Evolutionary conservation across 37 sponge, comb jelly and placozoan genomes (phyloP).

Genomic region (Spongilla lacustris): DNA sequence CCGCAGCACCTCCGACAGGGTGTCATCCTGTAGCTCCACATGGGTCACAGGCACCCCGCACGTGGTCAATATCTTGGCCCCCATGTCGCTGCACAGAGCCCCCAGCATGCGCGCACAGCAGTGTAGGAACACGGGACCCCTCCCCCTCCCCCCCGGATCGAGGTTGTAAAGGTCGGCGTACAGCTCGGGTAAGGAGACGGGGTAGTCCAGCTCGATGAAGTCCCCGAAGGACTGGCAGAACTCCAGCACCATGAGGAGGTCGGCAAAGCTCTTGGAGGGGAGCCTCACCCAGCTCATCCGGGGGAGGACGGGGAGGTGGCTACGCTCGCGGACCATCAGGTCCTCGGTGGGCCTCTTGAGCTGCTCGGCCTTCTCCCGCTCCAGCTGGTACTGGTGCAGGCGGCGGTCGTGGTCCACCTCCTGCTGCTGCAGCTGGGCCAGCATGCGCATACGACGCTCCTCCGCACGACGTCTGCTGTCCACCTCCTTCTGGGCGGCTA

Average conservation of each 20-base stretch:
- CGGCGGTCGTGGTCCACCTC: slow-evolving; percentile 21
- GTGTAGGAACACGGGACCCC: slow-evolving; percentile 32
- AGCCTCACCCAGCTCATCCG: slow-evolving; percentile 54
- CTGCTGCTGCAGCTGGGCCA: slow-evolving; percentile 52
- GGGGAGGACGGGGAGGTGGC: slow-evolving; percentile 54
- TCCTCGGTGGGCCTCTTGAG: slow-evolving; percentile 84
- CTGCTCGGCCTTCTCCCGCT: slow-evolving; percentile 75
- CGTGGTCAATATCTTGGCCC: slow-evolving; percentile 15
- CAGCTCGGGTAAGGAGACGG: slow-evolving; percentile 26
- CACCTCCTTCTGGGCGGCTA: slow-evolving; percentile 52
- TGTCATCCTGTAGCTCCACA: slow-evolving; percentile 46
- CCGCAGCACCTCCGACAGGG: slow-evolving; percentile 71
- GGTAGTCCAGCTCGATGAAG: slow-evolving; percentile 69
- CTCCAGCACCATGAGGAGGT: slow-evolving; percentile 82
- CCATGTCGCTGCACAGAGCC: slow-evolving; percentile 14
- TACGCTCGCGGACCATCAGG: slow-evolving; percentile 42
- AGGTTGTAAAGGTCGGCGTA: slow-evolving; percentile 43
- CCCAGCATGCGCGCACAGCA: background rate
- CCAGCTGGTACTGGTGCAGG: slow-evolving; percentile 53
- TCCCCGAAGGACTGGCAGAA: slow-evolving; percentile 77
- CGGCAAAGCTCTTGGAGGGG: slow-evolving; percentile 66
- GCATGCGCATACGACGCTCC: slow-evolving; percentile 46
- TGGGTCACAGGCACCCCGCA: slow-evolving; percentile 36
- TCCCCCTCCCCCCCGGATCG: slow-evolving; percentile 11
- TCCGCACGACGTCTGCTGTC: slow-evolving; percentile 46